Evolutionary conservation across 92 coral and sea anemone genomes (phyloP).

Genomic region (Desmophyllum pertusum): DNA sequence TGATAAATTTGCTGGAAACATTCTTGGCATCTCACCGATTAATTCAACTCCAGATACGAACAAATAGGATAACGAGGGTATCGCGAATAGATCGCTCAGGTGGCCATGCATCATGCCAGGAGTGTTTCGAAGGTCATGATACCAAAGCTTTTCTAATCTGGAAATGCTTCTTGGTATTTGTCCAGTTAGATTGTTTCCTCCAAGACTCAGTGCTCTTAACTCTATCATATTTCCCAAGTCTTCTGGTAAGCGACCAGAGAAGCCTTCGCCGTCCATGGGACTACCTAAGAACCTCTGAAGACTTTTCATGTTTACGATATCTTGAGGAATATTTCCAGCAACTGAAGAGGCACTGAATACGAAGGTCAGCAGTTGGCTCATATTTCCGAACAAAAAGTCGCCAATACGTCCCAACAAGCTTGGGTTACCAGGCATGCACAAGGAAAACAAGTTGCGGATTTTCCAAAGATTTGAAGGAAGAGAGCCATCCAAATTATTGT

Average conservation of each 20-base stretch:
- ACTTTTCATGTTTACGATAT: conserved; percentile 26
- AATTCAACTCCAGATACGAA: conserved; percentile 60
- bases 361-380: conserved; percentile 44
- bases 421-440: conserved; percentile 49
- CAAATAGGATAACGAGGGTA: conserved; percentile 35
- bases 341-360: conserved; percentile 13
- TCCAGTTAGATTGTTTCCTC: conserved; percentile 57
- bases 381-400: no score
- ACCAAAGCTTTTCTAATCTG: conserved; percentile 31
- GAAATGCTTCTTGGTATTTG: conserved; percentile 58
- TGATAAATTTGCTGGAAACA: conserved; percentile 6
- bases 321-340: conserved; percentile 40
- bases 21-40: conserved; percentile 52
- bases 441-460: conserved; percentile 57
- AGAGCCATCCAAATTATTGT: conserved; percentile 56
- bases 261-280: conserved; percentile 38
- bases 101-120: conserved; percentile 19
- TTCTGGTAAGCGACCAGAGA: conserved; percentile 54
- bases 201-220: conserved; percentile 40
- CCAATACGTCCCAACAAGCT: conserved; percentile 23
- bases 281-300: conserved; percentile 47
- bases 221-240: conserved; percentile 64
- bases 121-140: conserved; percentile 59
- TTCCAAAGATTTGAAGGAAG: conserved; percentile 65
- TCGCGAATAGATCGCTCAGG: conserved; percentile 41